A percentile compares a stretch with the other conserved stretches of the same genome.
phyloP scores from a whole-genome alignment of 2,113 vertebrate species.

The Prolemur simus region DNA sequence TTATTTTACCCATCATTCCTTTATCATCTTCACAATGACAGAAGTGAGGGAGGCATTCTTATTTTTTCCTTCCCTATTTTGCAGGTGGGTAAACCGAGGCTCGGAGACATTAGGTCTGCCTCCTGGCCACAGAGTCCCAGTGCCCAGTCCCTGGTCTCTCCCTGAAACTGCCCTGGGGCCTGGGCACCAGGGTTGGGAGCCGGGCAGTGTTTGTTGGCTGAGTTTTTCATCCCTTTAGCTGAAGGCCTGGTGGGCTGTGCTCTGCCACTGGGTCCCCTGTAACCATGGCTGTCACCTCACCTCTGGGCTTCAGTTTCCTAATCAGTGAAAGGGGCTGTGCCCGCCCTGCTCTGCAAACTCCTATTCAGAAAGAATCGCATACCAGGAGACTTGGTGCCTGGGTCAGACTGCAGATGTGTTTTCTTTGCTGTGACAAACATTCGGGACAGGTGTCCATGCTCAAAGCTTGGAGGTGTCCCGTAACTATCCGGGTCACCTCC shows the following conservation, averaged over 20 bases:
- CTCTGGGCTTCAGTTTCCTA: background rate
- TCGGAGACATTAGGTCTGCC: too few relatives aligned
- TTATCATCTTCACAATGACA: background rate
- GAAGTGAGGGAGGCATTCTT: background rate
- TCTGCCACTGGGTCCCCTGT: background rate
- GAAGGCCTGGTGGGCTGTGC: background rate
- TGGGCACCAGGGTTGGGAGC: too few relatives aligned
- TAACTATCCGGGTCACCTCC: background rate
- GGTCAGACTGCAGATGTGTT: fast-evolving
- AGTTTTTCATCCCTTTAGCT: background rate
- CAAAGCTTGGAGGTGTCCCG: background rate
- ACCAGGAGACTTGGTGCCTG: fast-evolving
- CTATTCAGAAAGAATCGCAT: background rate
- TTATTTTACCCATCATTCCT: background rate
- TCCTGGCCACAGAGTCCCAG: too few relatives aligned
- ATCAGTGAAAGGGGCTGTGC: background rate
- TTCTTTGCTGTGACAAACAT: background rate
- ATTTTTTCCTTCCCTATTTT: background rate
- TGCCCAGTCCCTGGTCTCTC: fast-evolving
- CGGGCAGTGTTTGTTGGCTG: fast-evolving
- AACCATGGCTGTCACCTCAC: fast-evolving
- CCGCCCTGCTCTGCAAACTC: background rate
- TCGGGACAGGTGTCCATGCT: background rate
- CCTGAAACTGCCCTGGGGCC: fast-evolving
- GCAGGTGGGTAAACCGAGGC: background rate